Percentiles rank a stretch among this genome's conserved stretches.
Conservation (phyloP, 2,113 vertebrate genomes). For the Rhinolophus ferrumequinum region DNA sequence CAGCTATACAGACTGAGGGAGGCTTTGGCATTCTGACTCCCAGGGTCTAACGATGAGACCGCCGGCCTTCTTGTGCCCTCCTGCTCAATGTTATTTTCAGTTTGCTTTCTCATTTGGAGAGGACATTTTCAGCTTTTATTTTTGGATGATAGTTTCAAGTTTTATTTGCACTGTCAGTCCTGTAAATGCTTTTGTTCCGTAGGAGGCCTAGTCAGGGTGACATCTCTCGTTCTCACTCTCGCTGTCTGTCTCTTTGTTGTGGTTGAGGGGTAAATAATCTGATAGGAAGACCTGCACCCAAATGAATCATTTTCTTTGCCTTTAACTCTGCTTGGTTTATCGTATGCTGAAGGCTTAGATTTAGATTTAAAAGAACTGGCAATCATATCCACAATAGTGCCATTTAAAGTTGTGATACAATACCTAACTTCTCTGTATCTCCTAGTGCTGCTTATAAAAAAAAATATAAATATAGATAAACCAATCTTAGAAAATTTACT, state of each 20-base stretch:
- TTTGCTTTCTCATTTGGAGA: slow-evolving; percentile 45
- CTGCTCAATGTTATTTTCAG: slow-evolving; percentile 42
- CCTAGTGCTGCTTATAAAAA: slow-evolving; percentile 6
- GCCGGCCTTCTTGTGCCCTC: not conserved
- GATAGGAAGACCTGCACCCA: not conserved
- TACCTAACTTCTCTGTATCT: not conserved
- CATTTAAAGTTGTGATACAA: slow-evolving; percentile 6
- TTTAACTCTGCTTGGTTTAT: slow-evolving; percentile 57
- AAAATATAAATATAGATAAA: not conserved
- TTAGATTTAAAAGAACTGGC: slow-evolving; percentile 31
- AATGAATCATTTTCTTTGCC: slow-evolving; percentile 60
- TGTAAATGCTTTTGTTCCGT: slow-evolving; percentile 68
- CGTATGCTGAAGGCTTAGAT: not conserved
- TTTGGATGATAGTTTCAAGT: slow-evolving; percentile 60
- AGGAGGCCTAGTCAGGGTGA: slow-evolving; percentile 62
- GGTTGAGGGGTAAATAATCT: not conserved
- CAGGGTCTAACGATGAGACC: not conserved
- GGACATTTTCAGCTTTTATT: slow-evolving; percentile 67
- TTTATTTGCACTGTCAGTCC: slow-evolving; percentile 59
- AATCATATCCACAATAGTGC: not conserved
- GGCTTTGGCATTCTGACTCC: not conserved
- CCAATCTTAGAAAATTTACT: not conserved
- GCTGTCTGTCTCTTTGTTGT: not conserved
- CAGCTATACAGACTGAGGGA: slow-evolving; percentile 14
- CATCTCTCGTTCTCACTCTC: not conserved